Conservation (phyloP, 2,888 invertebrate species). For the Anthophora plumipes region DNA sequence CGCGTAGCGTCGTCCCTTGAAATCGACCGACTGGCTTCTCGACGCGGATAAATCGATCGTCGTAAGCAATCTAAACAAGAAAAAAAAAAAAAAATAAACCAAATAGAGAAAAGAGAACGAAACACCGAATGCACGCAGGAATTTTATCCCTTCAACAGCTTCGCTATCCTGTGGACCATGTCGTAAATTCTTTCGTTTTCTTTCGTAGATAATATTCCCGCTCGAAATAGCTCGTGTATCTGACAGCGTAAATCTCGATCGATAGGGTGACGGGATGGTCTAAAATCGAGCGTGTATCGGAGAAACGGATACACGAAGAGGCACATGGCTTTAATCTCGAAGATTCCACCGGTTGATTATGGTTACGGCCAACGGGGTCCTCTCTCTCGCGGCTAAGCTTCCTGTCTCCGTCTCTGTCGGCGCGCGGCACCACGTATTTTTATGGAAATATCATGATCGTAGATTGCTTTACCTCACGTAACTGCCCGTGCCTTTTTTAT, state of each 20-base stretch:
- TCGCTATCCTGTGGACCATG: not conserved
- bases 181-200: not conserved
- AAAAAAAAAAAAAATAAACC: not conserved
- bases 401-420: slow-evolving; percentile 14
- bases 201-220: not conserved
- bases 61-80: too few species aligned
- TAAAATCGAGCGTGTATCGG: not conserved
- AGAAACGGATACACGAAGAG: not conserved
- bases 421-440: slow-evolving; percentile 18
- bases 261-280: not conserved
- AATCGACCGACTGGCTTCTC: not conserved
- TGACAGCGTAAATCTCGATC: not conserved
- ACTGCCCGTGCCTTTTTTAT: slow-evolving; percentile 25
- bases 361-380: slow-evolving; percentile 1
- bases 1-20: not conserved
- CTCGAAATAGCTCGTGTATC: too few species aligned
- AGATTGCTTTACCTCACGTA: slow-evolving; percentile 32
- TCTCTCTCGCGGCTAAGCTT: slow-evolving; percentile 17
- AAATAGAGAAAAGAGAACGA: too few species aligned
- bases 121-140: not conserved
- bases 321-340: slow-evolving; percentile 24
- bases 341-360: slow-evolving; percentile 40
- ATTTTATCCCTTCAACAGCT: not conserved
- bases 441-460: slow-evolving; percentile 41
- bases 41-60: slow-evolving; percentile 24